Percentiles rank a stretch among this genome's conserved stretches.
Evolutionary conservation across 2,113 vertebrate genomes (phyloP).

Genomic region (Paramisgurnus dabryanus): DNA sequence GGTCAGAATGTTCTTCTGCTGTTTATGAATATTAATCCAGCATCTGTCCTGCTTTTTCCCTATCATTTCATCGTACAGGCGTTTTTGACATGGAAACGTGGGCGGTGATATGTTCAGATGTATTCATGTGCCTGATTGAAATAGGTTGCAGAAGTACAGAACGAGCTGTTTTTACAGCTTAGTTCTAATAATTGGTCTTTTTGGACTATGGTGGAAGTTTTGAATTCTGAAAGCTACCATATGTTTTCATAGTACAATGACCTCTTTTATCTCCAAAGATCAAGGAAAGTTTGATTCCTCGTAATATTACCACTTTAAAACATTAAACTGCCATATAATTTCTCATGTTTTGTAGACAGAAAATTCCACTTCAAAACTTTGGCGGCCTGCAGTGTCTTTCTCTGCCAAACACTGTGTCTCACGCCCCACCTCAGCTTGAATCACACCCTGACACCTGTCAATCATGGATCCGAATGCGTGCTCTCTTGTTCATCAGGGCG

Average conservation of each 20-base stretch:
- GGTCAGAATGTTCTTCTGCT: too few relatives aligned
- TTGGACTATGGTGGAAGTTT: neutral
- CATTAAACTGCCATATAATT: neutral
- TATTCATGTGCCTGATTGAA: too few relatives aligned
- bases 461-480: constrained; percentile 79
- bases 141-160: neutral
- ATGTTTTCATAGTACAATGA: constrained; percentile 4
- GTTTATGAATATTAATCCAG: too few relatives aligned
- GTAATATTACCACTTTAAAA: neutral
- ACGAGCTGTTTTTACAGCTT: neutral
- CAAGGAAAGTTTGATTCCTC: neutral
- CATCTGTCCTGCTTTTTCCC: too few relatives aligned
- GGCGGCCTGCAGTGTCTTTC: constrained; percentile 61
- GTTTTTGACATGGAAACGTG: neutral
- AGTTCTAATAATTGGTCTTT: neutral
- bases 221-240: neutral
- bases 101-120: neutral
- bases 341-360: neutral
- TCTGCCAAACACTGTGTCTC: constrained; percentile 54
- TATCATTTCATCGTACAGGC: too few relatives aligned
- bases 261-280: neutral
- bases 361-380: neutral
- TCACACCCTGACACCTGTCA: constrained; percentile 83
- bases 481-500: constrained; percentile 68
- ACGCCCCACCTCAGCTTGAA: constrained; percentile 48